Evolutionary conservation across 2,113 vertebrate species (phyloP).

Genomic region (Sphaerodactylus townsendi): DNA sequence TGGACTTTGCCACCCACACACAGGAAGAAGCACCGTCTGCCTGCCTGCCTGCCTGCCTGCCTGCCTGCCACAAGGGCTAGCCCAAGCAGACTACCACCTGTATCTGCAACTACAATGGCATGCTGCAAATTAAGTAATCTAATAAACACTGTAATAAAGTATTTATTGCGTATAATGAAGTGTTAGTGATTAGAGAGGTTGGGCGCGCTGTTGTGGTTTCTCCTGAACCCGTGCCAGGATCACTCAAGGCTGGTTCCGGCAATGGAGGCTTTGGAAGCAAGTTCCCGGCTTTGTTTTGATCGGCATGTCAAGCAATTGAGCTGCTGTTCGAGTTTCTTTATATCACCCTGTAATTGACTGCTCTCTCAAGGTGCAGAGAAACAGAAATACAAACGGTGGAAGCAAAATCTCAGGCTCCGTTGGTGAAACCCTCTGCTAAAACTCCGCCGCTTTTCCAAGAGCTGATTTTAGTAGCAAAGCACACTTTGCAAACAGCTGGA

Average conservation of each 20-base stretch:
- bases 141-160: conserved; percentile 71
- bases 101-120: conserved; percentile 49
- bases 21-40: neutral
- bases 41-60: neutral
- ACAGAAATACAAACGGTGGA: conserved; percentile 38
- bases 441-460: conserved; percentile 44
- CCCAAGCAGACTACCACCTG: conserved; percentile 58
- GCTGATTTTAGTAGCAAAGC: conserved; percentile 69
- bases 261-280: conserved; percentile 56
- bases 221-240: conserved; percentile 71
- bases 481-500: conserved; percentile 70
- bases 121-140: conserved; percentile 59
- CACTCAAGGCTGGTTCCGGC: conserved; percentile 69
- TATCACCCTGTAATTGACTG: conserved; percentile 69
- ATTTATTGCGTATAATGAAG: conserved; percentile 75
- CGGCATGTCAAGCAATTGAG: conserved; percentile 66
- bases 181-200: conserved; percentile 69
- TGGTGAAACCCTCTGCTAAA: conserved; percentile 53
- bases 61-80: conserved; percentile 3
- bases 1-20: neutral
- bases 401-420: conserved; percentile 34
- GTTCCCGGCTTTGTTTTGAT: conserved; percentile 70
- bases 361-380: conserved; percentile 66
- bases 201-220: conserved; percentile 67
- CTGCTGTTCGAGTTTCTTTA: conserved; percentile 66